Conservation (phyloP, 2,888 invertebrate genomes). For the Acrobasis consociella region DNA sequence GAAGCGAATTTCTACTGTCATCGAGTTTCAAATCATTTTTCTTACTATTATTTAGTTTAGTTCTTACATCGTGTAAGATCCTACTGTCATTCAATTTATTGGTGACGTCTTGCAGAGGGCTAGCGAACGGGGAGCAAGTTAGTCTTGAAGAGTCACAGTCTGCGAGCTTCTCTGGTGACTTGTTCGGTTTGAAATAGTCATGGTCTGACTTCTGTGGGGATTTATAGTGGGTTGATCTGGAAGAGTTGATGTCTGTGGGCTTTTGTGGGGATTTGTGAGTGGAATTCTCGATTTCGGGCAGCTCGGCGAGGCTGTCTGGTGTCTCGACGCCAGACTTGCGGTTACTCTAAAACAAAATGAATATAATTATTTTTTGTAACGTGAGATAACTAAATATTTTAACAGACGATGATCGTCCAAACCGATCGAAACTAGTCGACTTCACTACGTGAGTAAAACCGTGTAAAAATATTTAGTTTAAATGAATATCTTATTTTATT, state of each 20-base stretch:
- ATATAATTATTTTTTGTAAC: conserved; percentile 15
- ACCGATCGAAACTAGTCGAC: no score
- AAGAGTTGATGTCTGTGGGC: conserved; percentile 38
- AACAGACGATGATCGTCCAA: no score
- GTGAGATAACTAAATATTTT: no score
- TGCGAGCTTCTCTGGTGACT: conserved; percentile 35
- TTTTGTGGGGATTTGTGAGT: conserved; percentile 36
- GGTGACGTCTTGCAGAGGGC: conserved; percentile 57
- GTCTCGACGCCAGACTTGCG: conserved; percentile 39
- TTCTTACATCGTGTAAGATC: neutral
- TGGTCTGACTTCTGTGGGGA: no score
- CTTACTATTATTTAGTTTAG: neutral
- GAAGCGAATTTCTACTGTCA: neutral
- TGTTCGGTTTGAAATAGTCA: conserved; percentile 1
- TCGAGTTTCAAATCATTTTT: neutral
- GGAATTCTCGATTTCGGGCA: conserved; percentile 36
- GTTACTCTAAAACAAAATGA: conserved; percentile 43
- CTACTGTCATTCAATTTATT: conserved; percentile 30
- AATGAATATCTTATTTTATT: no score
- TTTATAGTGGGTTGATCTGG: conserved; percentile 40
- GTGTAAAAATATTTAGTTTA: no score
- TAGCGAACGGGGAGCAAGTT: conserved; percentile 64
- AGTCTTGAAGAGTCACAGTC: conserved; percentile 48
- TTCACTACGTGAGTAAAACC: no score
- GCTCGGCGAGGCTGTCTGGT: conserved; percentile 41